Percentiles rank a stretch among this genome's conserved stretches.
phyloP scores from a whole-genome alignment of 1,140 invertebrate species.

The Leptinotarsa lineolata region DNA sequence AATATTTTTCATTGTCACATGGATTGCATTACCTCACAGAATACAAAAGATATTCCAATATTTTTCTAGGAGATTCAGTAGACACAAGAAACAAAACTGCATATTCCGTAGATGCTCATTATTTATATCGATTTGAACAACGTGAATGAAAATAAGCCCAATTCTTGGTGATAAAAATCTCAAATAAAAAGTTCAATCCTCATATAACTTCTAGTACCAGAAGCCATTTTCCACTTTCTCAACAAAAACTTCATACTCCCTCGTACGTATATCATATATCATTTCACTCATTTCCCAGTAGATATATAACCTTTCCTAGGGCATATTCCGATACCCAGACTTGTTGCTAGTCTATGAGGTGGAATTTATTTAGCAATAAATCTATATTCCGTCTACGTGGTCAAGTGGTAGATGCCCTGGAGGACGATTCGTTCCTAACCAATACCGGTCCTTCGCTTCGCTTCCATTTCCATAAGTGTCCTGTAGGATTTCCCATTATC shows the following conservation, averaged over 20 bases:
- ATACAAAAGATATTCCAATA: too few relatives aligned
- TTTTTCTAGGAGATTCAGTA: too few relatives aligned
- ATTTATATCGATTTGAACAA: too few relatives aligned
- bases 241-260: not conserved
- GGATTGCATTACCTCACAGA: too few relatives aligned
- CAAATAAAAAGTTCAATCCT: too few relatives aligned
- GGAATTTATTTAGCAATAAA: slow-evolving; percentile 27
- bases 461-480: slow-evolving; percentile 20
- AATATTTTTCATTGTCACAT: too few relatives aligned
- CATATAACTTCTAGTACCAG: too few relatives aligned
- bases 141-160: too few relatives aligned
- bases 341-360: slow-evolving; percentile 21
- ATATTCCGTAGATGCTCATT: too few relatives aligned
- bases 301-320: not conserved
- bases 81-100: too few relatives aligned
- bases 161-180: too few relatives aligned
- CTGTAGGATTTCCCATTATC: slow-evolving; percentile 22
- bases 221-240: not conserved
- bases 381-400: slow-evolving; percentile 27
- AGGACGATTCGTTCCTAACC: slow-evolving; percentile 21
- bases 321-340: slow-evolving; percentile 13
- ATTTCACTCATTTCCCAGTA: not conserved
- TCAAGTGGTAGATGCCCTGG: slow-evolving; percentile 19
- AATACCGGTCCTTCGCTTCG: slow-evolving; percentile 11
- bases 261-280: not conserved